Evolutionary conservation across 2,113 vertebrate genomes (phyloP), one percentile per base, ranked within the genome.

Genomic region (Centropus bengalensis): DNA sequence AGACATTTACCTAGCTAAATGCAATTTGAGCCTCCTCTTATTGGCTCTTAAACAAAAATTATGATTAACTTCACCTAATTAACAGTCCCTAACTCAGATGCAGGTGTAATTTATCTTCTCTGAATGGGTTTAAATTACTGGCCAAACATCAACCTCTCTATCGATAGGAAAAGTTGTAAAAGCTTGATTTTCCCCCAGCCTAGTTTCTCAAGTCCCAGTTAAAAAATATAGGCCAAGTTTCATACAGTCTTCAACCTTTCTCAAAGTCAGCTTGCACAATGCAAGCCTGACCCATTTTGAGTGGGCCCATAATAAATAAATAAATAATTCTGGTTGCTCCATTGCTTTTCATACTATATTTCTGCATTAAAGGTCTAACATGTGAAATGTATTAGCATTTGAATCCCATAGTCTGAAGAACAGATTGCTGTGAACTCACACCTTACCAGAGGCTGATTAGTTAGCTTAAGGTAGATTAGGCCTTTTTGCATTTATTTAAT

Each of bases 201-300:
- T 23, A 67, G 75, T 91, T 92, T 87, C 81, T 62, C 7, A 86
- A 91, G 81, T 62, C 22, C 62, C 58, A 87, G 70, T 85, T 94
- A 30, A 92, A 91, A 85, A 82, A 95, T 82, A 45, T 82, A 94
- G 93, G 91, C 44, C 95, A 92, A 22, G 13, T 76, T 82, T 63
- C 33, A 32, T 22, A 40, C 40, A 6, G 1, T 27, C 59, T 79
- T 58, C 49, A 69, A 91, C 85, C 59, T 63, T 62, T 55, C 38
- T 80, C 59, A 91, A 94, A 55, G 93, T 94, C 89, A 95, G 59
- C 58, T 69, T 74, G 52, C 66, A 75, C 8, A 73, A 27, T 14
- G 10, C 60, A 74, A 87, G 42, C 9, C 14, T 97, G 91, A 88
- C 89, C 91, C 47, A 93, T 69, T 95, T 95, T n/a, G 24, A 69